phyloP scores from a whole-genome alignment of 2,113 vertebrate species.

The Leiothrix lutea region DNA sequence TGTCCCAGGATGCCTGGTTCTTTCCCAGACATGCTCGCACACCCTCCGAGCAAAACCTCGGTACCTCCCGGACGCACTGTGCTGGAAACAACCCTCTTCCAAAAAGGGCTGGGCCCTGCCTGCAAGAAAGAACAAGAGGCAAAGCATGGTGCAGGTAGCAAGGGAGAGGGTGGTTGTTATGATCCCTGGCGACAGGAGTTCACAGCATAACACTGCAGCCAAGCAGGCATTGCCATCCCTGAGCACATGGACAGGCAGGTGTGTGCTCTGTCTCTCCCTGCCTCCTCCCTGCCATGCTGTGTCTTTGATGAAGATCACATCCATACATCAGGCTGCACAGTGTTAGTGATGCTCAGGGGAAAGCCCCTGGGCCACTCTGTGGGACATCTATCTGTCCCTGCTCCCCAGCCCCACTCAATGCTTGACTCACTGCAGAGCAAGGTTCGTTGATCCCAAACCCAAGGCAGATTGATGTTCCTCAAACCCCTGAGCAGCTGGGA shows the following conservation, averaged over 20 bases:
- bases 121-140: not conserved
- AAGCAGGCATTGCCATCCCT: not conserved
- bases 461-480: too few relatives aligned
- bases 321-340: not conserved
- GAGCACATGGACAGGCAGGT: not conserved
- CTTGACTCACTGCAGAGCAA: not conserved
- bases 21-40: not conserved
- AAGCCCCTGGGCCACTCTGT: not conserved
- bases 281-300: not conserved
- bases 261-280: not conserved
- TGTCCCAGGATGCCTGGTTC: not conserved
- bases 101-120: not conserved
- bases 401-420: not conserved
- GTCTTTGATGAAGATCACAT: not conserved
- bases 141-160: not conserved
- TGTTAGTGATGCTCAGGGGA: not conserved
- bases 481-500: not conserved
- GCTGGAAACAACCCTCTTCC: not conserved
- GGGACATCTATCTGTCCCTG: not conserved
- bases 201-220: rapidly evolving
- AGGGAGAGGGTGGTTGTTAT: rapidly evolving
- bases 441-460: not conserved
- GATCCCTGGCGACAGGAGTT: not conserved
- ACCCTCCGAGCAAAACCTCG: not conserved
- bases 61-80: rapidly evolving